Percentiles rank a stretch among this genome's conserved stretches.
phyloP scores from a whole-genome alignment of 2,113 vertebrate genomes.

The Chlorocebus sabaeus region DNA sequence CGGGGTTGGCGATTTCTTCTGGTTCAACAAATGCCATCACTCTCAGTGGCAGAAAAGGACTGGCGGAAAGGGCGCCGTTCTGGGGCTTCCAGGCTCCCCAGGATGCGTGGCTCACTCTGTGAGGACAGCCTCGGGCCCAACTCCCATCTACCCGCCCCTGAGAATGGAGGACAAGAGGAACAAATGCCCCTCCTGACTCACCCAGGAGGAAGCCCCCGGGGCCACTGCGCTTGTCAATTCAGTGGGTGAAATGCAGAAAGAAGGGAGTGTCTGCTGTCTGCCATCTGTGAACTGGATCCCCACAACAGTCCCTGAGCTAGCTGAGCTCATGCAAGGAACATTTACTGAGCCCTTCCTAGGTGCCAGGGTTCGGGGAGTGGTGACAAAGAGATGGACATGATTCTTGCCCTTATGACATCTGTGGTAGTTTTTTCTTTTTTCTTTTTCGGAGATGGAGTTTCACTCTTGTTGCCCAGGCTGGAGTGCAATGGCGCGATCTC shows the following conservation, averaged over 20 bases:
- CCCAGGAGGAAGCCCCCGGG: not conserved
- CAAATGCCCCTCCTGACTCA: too few relatives aligned
- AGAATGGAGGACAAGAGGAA: not conserved
- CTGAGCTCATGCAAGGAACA: accelerated
- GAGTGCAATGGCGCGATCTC: too few relatives aligned
- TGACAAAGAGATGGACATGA: not conserved
- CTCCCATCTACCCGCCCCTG: not conserved
- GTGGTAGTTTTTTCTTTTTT: too few relatives aligned
- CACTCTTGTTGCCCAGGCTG: too few relatives aligned
- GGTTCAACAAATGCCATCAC: not conserved
- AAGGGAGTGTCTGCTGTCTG: not conserved
- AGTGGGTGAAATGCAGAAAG: too few relatives aligned
- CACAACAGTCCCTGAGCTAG: accelerated
- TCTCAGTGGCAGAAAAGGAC: not conserved
- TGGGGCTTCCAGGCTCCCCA: not conserved
- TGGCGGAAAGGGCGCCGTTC: not conserved
- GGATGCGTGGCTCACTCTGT: not conserved
- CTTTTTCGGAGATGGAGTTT: too few relatives aligned
- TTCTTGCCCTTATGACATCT: not conserved
- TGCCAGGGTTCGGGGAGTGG: not conserved
- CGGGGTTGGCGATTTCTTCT: not conserved
- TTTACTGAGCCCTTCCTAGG: not conserved
- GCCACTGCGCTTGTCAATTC: accelerated
- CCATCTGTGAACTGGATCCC: not conserved
- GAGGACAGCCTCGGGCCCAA: not conserved